A percentile compares a stretch with the other conserved stretches of the same genome.
Conservation (phyloP, 1,140 invertebrate genomes). For the Zaprionus ornatus region DNA sequence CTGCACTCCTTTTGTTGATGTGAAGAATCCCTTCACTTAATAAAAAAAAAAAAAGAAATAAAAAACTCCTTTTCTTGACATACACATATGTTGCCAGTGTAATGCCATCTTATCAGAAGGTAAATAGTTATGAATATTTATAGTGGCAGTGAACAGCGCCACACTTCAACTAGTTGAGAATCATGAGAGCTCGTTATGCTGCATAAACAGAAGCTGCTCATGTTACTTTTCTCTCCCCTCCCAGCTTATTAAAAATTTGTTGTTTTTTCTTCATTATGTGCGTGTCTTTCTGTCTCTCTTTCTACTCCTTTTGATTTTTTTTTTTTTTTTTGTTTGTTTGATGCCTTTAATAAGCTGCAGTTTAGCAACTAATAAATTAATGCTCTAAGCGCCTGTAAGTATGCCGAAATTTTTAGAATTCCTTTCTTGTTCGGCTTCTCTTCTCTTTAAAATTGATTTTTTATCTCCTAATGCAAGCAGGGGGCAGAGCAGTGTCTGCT, state of each 20-base stretch:
- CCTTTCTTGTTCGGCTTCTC: conserved; percentile 5
- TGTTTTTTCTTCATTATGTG: neutral
- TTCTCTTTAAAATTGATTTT: conserved; percentile 30
- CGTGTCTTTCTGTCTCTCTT: neutral
- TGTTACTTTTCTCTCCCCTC: neutral
- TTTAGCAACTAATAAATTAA: conserved; percentile 28
- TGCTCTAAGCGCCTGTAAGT: neutral
- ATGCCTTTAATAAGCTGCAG: conserved; percentile 6
- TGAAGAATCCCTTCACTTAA: too few species aligned
- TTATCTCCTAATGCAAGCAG: conserved; percentile 35
- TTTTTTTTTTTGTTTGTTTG: too few species aligned
- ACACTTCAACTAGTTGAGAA: neutral
- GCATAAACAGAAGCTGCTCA: neutral
- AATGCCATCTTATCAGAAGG: neutral
- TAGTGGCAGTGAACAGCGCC: neutral
- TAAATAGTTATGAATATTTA: neutral
- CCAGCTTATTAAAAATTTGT: neutral
- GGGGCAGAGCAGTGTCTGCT: conserved; percentile 20
- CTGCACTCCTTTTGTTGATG: neutral
- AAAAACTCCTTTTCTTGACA: neutral
- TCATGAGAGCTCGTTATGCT: neutral
- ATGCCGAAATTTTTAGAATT: conserved; percentile 5
- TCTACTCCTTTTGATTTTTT: neutral
- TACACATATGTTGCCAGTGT: neutral
- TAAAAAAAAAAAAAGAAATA: too few species aligned